Percentiles rank a stretch among this genome's conserved stretches.
phyloP scores from a whole-genome alignment of 2,888 invertebrate species.

The Chrysodeixis includens region DNA sequence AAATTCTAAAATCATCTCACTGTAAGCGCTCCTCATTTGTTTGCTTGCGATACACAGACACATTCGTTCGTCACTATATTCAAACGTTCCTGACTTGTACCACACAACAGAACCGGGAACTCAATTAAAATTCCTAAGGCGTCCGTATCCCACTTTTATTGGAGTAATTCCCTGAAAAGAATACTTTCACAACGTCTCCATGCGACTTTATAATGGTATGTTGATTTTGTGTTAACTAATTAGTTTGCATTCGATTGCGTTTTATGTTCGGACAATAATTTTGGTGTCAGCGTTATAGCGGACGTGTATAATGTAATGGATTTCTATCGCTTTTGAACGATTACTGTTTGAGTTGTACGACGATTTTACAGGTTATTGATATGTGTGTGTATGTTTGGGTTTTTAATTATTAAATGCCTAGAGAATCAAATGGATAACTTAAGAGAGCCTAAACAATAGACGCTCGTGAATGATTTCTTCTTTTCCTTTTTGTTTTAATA shows the following conservation, averaged over 20 bases:
- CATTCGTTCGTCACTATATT: too few species aligned
- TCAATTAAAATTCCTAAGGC: constrained; percentile 83
- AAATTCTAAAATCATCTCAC: too few species aligned
- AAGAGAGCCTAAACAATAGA: background rate
- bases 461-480: too few species aligned
- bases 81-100: constrained; percentile 47
- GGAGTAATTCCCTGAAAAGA: constrained; percentile 75
- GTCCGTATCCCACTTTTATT: constrained; percentile 73
- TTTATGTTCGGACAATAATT: constrained; percentile 21
- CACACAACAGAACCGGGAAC: constrained; percentile 65
- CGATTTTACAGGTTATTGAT: too few species aligned
- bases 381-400: background rate
- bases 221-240: constrained; percentile 61
- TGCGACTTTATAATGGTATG: constrained; percentile 50
- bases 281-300: constrained; percentile 14
- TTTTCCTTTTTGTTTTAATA: too few species aligned
- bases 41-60: too few species aligned
- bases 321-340: background rate
- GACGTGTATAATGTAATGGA: background rate
- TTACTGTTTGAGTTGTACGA: too few species aligned
- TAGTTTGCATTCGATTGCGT: constrained; percentile 39
- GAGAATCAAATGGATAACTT: background rate
- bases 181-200: constrained; percentile 54
- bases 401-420: background rate
- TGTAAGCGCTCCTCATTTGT: too few species aligned